Conservation (phyloP, 1,140 invertebrate species). For the Ditylenchus dipsaci region DNA sequence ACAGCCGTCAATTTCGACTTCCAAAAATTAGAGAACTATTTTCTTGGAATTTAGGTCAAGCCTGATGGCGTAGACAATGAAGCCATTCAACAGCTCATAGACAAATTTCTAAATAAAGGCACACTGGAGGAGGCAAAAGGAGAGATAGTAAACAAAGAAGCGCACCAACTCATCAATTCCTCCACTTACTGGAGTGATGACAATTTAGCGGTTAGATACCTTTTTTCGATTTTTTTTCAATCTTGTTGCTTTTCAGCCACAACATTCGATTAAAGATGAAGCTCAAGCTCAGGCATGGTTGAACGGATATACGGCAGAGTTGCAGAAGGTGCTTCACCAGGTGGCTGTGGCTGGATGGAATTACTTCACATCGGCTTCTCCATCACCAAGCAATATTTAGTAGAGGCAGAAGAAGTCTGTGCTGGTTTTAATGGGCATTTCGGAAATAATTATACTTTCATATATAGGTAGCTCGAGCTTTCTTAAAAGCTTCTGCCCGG, state of each 20-base stretch:
- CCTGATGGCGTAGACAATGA: constrained; percentile 49
- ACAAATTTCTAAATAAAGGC: constrained; percentile 48
- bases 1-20: too few relatives aligned
- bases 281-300: constrained; percentile 28
- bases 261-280: constrained; percentile 32
- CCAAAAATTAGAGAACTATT: too few relatives aligned
- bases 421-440: background rate
- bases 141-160: constrained; percentile 45
- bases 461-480: constrained; percentile 34
- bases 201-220: constrained; percentile 27
- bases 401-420: constrained; percentile 45
- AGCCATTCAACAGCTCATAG: constrained; percentile 41
- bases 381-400: constrained; percentile 40
- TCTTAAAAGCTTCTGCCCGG: constrained; percentile 26
- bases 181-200: constrained; percentile 37
- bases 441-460: background rate
- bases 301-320: constrained; percentile 33
- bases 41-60: constrained; percentile 25
- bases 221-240: background rate
- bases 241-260: constrained; percentile 22
- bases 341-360: constrained; percentile 43
- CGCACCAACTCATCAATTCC: constrained; percentile 40
- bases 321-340: constrained; percentile 39
- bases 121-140: constrained; percentile 29
- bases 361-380: constrained; percentile 44